phyloP scores from a whole-genome alignment of 2,113 vertebrate species.

The Alethe diademata region DNA sequence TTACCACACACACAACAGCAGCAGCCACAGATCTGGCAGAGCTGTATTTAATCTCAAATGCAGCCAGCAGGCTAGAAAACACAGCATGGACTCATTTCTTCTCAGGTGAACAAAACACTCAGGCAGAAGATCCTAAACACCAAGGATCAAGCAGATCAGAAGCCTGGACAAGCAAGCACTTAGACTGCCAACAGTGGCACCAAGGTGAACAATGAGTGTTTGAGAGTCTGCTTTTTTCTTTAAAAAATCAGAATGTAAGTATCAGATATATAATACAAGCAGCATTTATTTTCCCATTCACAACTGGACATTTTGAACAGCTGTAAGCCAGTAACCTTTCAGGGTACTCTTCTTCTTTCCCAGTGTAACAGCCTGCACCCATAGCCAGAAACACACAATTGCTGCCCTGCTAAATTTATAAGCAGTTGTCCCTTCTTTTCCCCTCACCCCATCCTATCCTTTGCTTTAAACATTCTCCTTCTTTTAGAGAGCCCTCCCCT shows the following conservation, averaged over 20 bases:
- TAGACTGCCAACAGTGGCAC: neutral
- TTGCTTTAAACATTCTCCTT: neutral
- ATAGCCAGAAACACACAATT: accelerated
- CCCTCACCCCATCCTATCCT: neutral
- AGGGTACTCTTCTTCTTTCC: neutral
- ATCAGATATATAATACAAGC: neutral
- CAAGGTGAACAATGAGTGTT: neutral
- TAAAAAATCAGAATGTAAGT: neutral
- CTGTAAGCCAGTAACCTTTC: neutral
- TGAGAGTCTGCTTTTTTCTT: neutral
- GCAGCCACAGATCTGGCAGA: neutral
- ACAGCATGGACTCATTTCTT: neutral
- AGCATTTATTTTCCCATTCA: neutral
- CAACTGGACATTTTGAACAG: neutral
- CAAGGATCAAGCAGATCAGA: neutral
- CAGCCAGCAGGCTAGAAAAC: neutral
- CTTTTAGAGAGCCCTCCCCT: neutral
- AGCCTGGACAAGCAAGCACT: neutral
- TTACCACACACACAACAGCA: neutral
- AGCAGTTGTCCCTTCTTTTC: neutral
- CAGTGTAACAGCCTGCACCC: neutral
- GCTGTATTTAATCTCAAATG: neutral
- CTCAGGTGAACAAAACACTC: neutral
- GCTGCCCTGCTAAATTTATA: neutral
- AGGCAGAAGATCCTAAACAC: neutral